A percentile compares a stretch with the other conserved stretches of the same genome.
phyloP scores from a whole-genome alignment of 2,797 vertebrate species.

The Hybognathus amarus region DNA sequence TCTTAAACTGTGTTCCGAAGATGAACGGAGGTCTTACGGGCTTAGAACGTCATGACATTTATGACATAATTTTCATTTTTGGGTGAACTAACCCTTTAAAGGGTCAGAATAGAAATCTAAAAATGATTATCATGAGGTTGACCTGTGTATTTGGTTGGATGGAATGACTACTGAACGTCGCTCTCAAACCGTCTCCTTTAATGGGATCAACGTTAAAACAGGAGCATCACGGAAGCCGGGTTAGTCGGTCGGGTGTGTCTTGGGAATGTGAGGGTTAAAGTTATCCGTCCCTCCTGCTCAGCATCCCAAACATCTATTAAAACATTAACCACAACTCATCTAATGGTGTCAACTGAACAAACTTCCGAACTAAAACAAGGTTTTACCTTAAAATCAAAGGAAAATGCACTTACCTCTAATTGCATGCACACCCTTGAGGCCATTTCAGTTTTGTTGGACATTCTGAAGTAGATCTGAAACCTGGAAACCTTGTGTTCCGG shows the following conservation, averaged over 20 bases:
- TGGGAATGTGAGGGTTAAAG: constrained; percentile 68
- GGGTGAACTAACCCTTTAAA: too few relatives aligned
- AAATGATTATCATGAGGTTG: background rate
- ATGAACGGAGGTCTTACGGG: too few relatives aligned
- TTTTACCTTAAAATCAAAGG: background rate
- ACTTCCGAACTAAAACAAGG: background rate
- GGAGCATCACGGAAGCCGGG: constrained; percentile 63
- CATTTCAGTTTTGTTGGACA: background rate
- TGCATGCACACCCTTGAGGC: constrained; percentile 9
- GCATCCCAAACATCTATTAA: constrained; percentile 58
- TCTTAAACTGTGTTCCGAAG: too few relatives aligned
- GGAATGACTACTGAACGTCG: constrained; percentile 67
- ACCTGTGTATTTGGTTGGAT: constrained; percentile 77
- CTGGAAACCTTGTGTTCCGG: background rate
- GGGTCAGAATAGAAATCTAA: background rate
- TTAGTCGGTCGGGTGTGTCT: constrained; percentile 47
- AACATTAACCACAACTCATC: constrained; percentile 19
- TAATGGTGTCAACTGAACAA: background rate
- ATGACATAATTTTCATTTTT: too few relatives aligned
- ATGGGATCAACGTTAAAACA: constrained; percentile 64
- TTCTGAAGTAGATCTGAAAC: constrained; percentile 41
- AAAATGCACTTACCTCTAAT: constrained; percentile 42
- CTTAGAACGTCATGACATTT: too few relatives aligned
- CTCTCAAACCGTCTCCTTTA: constrained; percentile 52
- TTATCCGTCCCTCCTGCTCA: constrained; percentile 61